Percentiles rank a stretch among this genome's conserved stretches.
phyloP scores from a whole-genome alignment of 2,888 invertebrate genomes.

The Exocentrus adspersus region DNA sequence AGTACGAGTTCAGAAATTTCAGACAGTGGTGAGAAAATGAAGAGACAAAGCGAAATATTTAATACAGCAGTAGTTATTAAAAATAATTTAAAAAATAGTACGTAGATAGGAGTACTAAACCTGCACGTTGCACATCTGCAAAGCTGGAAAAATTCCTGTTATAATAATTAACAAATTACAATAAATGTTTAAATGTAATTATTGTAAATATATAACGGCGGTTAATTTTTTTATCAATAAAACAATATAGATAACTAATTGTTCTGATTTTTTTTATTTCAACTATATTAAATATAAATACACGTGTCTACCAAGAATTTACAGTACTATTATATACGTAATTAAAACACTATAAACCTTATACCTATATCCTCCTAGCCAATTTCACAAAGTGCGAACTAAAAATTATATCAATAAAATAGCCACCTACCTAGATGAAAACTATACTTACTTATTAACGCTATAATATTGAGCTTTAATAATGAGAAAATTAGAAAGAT shows the following conservation, averaged over 20 bases:
- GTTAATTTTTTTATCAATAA: too few species aligned
- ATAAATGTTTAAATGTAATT: too few species aligned
- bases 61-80: not conserved
- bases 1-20: conserved; percentile 26
- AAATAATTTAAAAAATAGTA: too few species aligned
- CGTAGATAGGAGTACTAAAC: too few species aligned
- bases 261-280: conserved; percentile 19
- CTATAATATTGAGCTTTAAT: not conserved
- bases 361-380: too few species aligned
- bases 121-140: too few species aligned
- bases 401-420: conserved; percentile 4
- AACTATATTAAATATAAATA: conserved; percentile 29
- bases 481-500: not conserved
- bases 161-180: too few species aligned
- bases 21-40: not conserved
- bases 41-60: not conserved
- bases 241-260: too few species aligned
- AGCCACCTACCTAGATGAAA: not conserved
- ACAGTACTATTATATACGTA: conserved; percentile 3
- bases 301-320: conserved; percentile 30
- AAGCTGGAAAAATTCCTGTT: too few species aligned
- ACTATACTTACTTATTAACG: not conserved
- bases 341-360: too few species aligned
- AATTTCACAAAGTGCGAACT: conserved; percentile 11
- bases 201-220: too few species aligned